Conservation (phyloP, 2,888 invertebrate species). For the Conus canariensis region DNA sequence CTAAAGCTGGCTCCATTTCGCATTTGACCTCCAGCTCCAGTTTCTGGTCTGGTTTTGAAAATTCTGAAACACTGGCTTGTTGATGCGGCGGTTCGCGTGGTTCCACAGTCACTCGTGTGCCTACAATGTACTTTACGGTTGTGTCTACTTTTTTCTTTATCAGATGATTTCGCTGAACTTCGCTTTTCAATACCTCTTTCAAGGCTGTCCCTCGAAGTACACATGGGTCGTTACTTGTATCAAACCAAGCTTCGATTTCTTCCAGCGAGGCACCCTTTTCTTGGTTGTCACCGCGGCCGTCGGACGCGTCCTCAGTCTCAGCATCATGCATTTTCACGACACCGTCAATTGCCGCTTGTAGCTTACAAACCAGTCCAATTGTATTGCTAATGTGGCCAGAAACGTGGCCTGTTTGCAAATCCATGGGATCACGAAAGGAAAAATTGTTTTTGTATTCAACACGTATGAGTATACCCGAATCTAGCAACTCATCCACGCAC, state of each 20-base stretch:
- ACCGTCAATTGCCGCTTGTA: constrained; percentile 37
- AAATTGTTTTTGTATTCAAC: constrained; percentile 92
- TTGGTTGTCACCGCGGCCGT: not conserved
- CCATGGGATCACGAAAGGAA: constrained; percentile 90
- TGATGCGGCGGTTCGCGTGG: not conserved
- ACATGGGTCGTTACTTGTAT: constrained; percentile 29
- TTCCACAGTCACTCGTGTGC: constrained; percentile 6
- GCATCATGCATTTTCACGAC: not conserved
- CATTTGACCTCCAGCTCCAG: not conserved
- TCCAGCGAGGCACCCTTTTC: constrained; percentile 52
- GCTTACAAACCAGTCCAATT: constrained; percentile 31
- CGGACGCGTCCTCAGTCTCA: not conserved
- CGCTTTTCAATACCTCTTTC: constrained; percentile 35
- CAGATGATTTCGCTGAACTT: constrained; percentile 38
- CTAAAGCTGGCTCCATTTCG: not conserved
- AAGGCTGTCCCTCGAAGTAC: constrained; percentile 17
- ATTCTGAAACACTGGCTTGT: not conserved
- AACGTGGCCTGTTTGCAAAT: constrained; percentile 82
- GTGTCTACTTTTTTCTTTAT: not conserved
- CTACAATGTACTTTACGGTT: constrained; percentile 14
- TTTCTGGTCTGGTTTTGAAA: constrained; percentile 2
- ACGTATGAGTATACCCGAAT: constrained; percentile 87
- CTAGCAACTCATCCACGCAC: constrained; percentile 87
- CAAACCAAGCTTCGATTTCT: constrained; percentile 61
- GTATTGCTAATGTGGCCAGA: constrained; percentile 60